Percentiles rank a stretch among this genome's conserved stretches.
Conservation (phyloP, 2,888 invertebrate genomes). For the Oxytorus armatus region DNA sequence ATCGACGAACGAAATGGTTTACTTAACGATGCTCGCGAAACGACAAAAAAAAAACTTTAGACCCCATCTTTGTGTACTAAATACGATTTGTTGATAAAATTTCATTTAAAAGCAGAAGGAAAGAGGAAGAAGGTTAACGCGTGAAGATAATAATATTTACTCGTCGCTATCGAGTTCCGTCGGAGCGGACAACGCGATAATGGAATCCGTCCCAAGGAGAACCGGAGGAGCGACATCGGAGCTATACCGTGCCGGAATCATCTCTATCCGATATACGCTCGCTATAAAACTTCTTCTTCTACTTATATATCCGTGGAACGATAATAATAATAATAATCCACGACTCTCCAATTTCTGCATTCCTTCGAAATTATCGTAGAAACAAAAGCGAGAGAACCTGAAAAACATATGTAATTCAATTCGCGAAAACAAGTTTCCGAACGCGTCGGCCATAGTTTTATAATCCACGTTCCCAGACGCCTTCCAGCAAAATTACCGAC, state of each 20-base stretch:
- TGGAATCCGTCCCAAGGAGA: constrained; percentile 55
- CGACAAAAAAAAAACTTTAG: constrained; percentile 9
- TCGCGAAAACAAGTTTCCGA: no score
- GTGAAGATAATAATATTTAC: constrained; percentile 1
- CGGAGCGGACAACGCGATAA: constrained; percentile 9
- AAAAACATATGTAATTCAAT: no score
- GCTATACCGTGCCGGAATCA: constrained; percentile 14
- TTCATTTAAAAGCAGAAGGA: no score
- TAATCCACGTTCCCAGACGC: no score
- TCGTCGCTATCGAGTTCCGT: constrained; percentile 6
- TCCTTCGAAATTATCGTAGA: no score
- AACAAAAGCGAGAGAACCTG: no score
- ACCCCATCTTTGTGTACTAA: background rate
- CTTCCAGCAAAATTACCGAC: no score
- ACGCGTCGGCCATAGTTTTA: no score
- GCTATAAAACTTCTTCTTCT: constrained; percentile 12
- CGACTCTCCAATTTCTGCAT: no score
- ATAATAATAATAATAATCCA: no score
- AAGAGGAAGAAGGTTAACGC: background rate
- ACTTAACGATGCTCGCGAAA: background rate
- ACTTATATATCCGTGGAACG: no score
- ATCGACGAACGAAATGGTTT: background rate
- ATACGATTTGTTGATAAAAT: no score
- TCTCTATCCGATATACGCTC: constrained; percentile 7
- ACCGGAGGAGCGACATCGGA: constrained; percentile 32